Base-by-base conservation (phyloP, 1,140 invertebrate genomes). In the Harlomillsia oculata region DNA sequence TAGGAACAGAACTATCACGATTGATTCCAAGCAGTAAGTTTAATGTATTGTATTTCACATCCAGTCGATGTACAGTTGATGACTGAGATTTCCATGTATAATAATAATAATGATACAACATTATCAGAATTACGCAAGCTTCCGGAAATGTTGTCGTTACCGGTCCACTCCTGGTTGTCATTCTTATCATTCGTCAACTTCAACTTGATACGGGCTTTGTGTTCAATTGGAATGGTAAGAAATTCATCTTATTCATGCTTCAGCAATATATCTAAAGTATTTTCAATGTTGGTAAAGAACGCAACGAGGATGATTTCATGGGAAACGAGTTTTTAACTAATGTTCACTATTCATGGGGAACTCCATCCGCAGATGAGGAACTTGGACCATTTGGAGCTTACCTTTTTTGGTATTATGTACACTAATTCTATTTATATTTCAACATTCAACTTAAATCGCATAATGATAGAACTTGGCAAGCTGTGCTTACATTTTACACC, bases 361-460 rank as follows among this genome's bases (percentile, higher is more conserved):
- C 25, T 29, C 2, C 30, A 2, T 41, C n/a, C n/a, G n/a, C 25
- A 13, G n/a, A 13, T 1, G 16, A 20, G 1, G 28, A 36, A 18
- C 5, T 40, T 23, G 46, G 46, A 20, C 51, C 50, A 28, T 57
- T 50, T 44, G 55, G 46, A 2, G 25, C 26, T n/a, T 18, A n/a
- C 37, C 5, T 57, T 43, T 25, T 32, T 57, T 36, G 36, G 46
- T 9, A 57, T 50, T 44, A n/a, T n/a, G n/a, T n/a, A n/a, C n/a
- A n/a, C n/a, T n/a, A n/a, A n/a, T n/a, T n/a, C n/a, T n/a, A n/a
- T n/a, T n/a, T n/a, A n/a, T n/a, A n/a, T n/a, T n/a, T n/a, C n/a
- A n/a, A n/a, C n/a, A n/a, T n/a, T n/a, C n/a, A n/a, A n/a, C n/a
- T n/a, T n/a, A n/a, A n/a, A n/a, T n/a, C n/a, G n/a, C n/a, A n/a